phyloP scores from a whole-genome alignment of 2,797 vertebrate genomes.

The Spondyliosoma cantharus region DNA sequence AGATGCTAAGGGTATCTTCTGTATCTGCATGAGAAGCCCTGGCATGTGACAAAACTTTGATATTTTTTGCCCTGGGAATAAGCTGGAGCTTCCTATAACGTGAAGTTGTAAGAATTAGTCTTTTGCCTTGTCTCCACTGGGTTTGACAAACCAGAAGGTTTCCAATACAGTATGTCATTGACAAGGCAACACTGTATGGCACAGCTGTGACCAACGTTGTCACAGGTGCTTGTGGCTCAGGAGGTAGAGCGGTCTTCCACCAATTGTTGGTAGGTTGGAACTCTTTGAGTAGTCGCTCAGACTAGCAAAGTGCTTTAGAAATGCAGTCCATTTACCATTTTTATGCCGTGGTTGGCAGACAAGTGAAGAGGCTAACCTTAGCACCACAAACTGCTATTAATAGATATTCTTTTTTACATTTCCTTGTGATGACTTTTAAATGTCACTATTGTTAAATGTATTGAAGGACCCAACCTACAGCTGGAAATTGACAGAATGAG shows the following conservation, averaged over 20 bases:
- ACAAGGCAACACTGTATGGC: neutral
- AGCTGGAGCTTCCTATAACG: too few species aligned
- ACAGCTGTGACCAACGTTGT: too few species aligned
- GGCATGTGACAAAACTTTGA: too few species aligned
- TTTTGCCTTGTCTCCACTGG: neutral
- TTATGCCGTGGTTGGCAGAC: neutral
- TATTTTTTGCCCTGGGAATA: too few species aligned
- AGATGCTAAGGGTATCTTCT: too few species aligned
- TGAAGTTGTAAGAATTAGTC: neutral
- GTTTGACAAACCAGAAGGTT: neutral
- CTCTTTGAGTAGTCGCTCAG: too few species aligned
- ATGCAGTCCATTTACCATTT: too few species aligned
- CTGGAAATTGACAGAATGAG: neutral
- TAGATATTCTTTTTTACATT: conserved; percentile 9
- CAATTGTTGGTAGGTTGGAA: too few species aligned
- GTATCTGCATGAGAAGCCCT: too few species aligned
- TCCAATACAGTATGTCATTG: neutral
- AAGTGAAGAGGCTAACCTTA: neutral
- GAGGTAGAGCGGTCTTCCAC: too few species aligned
- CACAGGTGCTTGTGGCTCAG: too few species aligned
- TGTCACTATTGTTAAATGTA: conserved; percentile 6
- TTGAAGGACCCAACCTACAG: neutral
- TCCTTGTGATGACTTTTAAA: conserved; percentile 14
- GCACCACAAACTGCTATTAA: neutral
- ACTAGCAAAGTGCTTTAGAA: too few species aligned